phyloP scores from a whole-genome alignment of 2,113 vertebrate genomes.

The Rana temporaria region DNA sequence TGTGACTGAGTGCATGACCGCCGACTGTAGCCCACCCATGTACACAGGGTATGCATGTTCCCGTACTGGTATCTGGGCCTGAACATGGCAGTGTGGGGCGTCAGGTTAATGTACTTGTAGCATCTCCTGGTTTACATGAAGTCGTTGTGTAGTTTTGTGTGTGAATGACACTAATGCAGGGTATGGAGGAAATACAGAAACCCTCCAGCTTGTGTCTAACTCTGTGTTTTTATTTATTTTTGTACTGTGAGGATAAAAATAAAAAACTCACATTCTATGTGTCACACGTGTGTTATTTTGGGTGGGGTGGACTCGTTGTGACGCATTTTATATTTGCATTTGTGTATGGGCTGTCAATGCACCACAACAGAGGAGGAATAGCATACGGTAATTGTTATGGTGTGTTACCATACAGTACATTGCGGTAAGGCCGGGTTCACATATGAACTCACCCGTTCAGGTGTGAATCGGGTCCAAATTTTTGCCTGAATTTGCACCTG shows the following conservation, averaged over 20 bases:
- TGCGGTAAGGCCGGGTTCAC: too few relatives aligned
- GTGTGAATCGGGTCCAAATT: too few relatives aligned
- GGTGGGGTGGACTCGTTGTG: background rate
- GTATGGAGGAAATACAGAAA: background rate
- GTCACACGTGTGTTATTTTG: slow-evolving; percentile 54
- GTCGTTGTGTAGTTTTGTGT: slow-evolving; percentile 78
- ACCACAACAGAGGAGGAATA: too few relatives aligned
- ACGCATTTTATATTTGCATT: too few relatives aligned
- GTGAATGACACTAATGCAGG: slow-evolving; percentile 68
- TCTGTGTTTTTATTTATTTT: slow-evolving; percentile 99
- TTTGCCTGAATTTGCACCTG: background rate
- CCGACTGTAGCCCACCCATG: slow-evolving; percentile 16
- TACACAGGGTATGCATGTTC: slow-evolving; percentile 48
- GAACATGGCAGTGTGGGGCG: slow-evolving; percentile 16
- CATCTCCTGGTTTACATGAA: slow-evolving; percentile 26
- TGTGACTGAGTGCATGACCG: slow-evolving; percentile 37
- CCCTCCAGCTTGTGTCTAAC: slow-evolving; percentile 63
- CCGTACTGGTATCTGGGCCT: slow-evolving; percentile 9
- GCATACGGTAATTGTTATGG: too few relatives aligned
- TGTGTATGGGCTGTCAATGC: too few relatives aligned
- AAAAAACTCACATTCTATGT: slow-evolving; percentile 90
- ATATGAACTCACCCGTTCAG: too few relatives aligned
- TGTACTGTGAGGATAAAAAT: slow-evolving; percentile 98
- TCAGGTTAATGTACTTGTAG: slow-evolving; percentile 2
- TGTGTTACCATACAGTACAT: too few relatives aligned